Evolutionary conservation across 2,113 vertebrate genomes (phyloP).

Genomic region (Dasyornis broadbenti): DNA sequence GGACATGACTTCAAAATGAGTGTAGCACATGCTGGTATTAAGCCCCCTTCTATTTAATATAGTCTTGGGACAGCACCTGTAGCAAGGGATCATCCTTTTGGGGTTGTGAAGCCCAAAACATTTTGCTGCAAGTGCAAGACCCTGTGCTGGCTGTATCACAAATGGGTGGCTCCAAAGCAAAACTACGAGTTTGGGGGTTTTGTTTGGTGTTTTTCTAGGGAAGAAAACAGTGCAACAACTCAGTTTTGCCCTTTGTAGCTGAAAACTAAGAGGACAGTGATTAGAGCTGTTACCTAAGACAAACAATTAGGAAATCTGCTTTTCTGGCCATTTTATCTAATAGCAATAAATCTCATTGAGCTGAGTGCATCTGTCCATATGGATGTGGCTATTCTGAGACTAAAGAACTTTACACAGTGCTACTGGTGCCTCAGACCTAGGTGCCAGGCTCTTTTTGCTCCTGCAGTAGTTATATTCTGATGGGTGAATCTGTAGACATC

Average conservation of each 20-base stretch:
- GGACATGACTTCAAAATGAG: not conserved
- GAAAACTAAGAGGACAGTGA: not conserved
- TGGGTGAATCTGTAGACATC: not conserved
- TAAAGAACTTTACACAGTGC: not conserved
- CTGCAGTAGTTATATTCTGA: not conserved
- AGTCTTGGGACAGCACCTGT: not conserved
- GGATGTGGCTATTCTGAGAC: not conserved
- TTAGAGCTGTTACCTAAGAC: not conserved
- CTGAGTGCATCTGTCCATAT: not conserved
- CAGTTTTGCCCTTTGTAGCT: not conserved
- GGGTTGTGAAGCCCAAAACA: not conserved
- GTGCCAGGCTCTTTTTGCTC: not conserved
- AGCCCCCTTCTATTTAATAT: not conserved
- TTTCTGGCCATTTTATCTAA: not conserved
- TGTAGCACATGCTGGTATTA: not conserved
- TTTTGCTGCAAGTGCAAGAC: not conserved
- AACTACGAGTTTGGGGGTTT: not conserved
- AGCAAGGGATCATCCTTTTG: not conserved
- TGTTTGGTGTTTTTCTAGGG: not conserved
- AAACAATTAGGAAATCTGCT: conserved; percentile 1
- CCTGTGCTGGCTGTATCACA: not conserved
- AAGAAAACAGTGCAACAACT: not conserved
- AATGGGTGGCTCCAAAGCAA: fast-evolving
- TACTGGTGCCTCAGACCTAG: not conserved
- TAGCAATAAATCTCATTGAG: not conserved